Conservation (phyloP, 2,888 invertebrate species). For the Zhuqinia jingwanae region DNA sequence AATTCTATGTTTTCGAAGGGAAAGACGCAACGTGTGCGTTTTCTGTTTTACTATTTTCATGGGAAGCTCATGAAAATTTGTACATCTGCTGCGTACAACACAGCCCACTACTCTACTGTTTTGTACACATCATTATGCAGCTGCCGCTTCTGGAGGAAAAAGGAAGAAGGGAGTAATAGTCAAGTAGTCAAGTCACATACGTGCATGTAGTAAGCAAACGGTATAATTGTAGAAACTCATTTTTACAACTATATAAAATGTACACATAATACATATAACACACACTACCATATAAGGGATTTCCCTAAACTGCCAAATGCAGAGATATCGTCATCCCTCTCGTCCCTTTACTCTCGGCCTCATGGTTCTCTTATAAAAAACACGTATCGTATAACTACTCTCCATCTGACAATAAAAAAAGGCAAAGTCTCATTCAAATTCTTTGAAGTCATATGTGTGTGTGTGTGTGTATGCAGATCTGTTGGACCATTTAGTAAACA, state of each 20-base stretch:
- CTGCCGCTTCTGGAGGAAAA: slow-evolving; percentile 15
- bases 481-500: no score
- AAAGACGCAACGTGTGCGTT: not conserved
- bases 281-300: slow-evolving; percentile 37
- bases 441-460: no score
- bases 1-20: not conserved
- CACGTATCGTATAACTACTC: no score
- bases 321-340: not conserved
- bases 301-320: not conserved
- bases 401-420: no score
- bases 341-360: no score
- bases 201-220: no score
- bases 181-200: not conserved
- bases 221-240: not conserved
- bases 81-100: slow-evolving; percentile 26
- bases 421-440: no score
- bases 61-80: slow-evolving; percentile 23
- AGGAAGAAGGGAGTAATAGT: no score
- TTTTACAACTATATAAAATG: slow-evolving; percentile 29
- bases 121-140: slow-evolving; percentile 21
- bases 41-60: slow-evolving; percentile 4
- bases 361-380: no score
- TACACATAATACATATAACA: no score
- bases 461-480: no score
- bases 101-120: no score